A percentile compares a stretch with the other conserved stretches of the same genome.
Conservation (phyloP, 2,797 vertebrate species). For the Aselliscus stoliczkanus region DNA sequence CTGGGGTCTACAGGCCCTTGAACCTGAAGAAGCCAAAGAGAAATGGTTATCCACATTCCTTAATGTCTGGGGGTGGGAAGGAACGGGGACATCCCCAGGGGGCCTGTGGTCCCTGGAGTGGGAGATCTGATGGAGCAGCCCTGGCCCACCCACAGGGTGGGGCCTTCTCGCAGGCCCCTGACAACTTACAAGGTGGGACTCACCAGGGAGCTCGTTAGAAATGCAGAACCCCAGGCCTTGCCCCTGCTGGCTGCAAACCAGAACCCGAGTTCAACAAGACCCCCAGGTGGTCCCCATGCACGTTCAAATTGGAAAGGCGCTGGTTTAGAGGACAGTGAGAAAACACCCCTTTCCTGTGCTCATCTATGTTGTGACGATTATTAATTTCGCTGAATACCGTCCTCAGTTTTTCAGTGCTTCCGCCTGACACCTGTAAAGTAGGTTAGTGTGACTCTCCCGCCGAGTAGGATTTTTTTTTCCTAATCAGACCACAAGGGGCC, state of each 20-base stretch:
- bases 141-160: background rate
- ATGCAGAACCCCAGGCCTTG: background rate
- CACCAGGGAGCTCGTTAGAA: background rate
- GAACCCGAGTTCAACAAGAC: background rate
- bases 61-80: background rate
- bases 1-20: background rate
- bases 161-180: fast-evolving
- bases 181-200: background rate
- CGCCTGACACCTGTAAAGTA: no score
- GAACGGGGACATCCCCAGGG: background rate
- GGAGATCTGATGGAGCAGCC: no score
- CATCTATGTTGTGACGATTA: background rate
- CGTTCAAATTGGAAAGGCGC: fast-evolving
- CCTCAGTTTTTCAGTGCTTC: background rate
- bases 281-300: fast-evolving
- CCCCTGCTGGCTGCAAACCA: background rate
- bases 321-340: background rate
- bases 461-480: background rate
- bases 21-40: background rate
- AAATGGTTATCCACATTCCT: background rate
- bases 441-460: background rate
- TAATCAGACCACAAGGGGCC: slow-evolving; percentile 74
- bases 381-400: fast-evolving
- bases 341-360: no score
- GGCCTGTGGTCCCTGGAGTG: background rate